Evolutionary conservation across 2,113 vertebrate species (phyloP), one percentile per base, ranked within the genome.

Genomic region (Gavia stellata): DNA sequence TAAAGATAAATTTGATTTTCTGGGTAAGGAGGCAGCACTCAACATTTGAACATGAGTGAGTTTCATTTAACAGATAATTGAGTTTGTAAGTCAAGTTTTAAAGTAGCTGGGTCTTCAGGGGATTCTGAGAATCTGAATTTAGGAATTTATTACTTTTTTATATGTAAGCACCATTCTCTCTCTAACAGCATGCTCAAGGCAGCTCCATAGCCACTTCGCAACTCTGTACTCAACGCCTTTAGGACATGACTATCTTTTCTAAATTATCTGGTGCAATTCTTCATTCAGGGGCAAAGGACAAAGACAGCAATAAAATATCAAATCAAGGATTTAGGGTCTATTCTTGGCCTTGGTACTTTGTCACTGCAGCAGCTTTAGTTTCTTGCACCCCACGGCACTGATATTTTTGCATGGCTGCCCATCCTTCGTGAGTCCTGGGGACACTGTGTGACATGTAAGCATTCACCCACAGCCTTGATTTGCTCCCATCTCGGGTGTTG

Each of bases 31-130:
- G 86, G 53, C 25, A 67, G 65, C 33, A 72, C 25, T 87, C 73
- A 73, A 31, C 61, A 29, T 78, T 50, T 58, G 80, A 94, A 74
- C 36, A 62, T 3, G 29, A 86, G 17, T 68, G 29, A 65, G 86
- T 94, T 89, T 83, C 40, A 89, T 89, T 87, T 94, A 94, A 88
- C 56, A 87, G 59, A 53, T 61, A 94, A 85, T 24, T 92, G 73
- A 74, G 63, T 61, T 78, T 78, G 40, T 53, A 95, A 96, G 81
- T 71, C 45, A 63, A 81, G 67, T 70, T 90, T 88, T 80, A 59
- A 65, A 83, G 85, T 36, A 68, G 25, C 24, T 78, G 34, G 45
- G 40, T 83, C 74, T 94, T 81, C 38, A 68, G 73, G n/a, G 66
- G n/a, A n/a, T n/a, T n/a, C 53, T 42, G n/a, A 92, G 61, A 36